Conservation (phyloP, 2,888 invertebrate species). For the Cactoblastis cactorum region DNA sequence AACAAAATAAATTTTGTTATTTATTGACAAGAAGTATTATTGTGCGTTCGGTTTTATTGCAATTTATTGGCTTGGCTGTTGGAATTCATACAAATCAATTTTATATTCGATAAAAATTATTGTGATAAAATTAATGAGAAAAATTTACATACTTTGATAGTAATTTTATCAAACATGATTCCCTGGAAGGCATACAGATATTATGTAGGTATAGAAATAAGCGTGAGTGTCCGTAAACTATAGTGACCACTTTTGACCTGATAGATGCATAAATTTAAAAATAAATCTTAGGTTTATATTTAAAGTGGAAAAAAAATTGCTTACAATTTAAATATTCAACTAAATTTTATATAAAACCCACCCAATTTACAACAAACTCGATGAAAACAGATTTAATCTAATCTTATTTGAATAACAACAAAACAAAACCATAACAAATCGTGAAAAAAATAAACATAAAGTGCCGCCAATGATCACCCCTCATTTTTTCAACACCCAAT, state of each 20-base stretch:
- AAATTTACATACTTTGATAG: too few relatives aligned
- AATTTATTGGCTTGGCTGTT: background rate
- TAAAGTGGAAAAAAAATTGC: too few relatives aligned
- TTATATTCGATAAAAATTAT: too few relatives aligned
- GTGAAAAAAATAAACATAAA: constrained; percentile 6
- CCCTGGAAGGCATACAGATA: too few relatives aligned
- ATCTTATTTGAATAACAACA: constrained; percentile 4
- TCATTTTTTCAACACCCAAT: constrained; percentile 12
- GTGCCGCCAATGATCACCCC: constrained; percentile 2
- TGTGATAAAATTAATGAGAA: too few relatives aligned
- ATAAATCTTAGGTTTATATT: too few relatives aligned
- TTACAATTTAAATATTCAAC: too few relatives aligned
- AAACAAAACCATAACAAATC: background rate
- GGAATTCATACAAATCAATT: background rate
- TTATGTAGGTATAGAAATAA: too few relatives aligned
- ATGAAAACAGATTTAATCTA: background rate
- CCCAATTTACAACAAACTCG: background rate
- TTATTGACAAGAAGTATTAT: background rate
- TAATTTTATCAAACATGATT: too few relatives aligned
- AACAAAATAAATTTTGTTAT: background rate
- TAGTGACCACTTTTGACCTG: too few relatives aligned
- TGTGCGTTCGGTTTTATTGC: background rate
- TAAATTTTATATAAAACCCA: background rate
- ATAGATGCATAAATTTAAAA: too few relatives aligned
- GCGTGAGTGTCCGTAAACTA: too few relatives aligned